Evolutionary conservation across 2,888 invertebrate species (phyloP), one percentile per base, ranked within the genome.

Genomic region (Phaedon cochleariae): DNA sequence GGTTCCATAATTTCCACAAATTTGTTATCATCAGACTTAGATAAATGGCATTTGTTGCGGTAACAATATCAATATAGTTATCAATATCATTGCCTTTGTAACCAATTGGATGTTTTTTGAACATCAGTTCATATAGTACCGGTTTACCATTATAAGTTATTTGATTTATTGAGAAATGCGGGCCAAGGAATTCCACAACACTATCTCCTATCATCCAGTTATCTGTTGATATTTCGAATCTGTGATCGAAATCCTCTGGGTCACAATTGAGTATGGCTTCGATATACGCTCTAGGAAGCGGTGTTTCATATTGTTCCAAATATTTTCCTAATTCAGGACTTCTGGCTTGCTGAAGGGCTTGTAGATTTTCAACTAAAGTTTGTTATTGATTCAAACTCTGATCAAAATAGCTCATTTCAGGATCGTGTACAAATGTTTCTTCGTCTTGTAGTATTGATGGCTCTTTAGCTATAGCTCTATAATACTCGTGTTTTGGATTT

Each of bases 101-200:
- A 26, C 26, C 26, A 26, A 26, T 26, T 26, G 26, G 26, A 26
- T 26, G 26, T 26, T 26, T 26, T 26, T 26, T 26, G 4, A 26
- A 26, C 26, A 26, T 26, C 26, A 26, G 3, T 26, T 26, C 26
- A 5, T 26, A 26, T 26, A 7, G 7, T 26, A 3, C 26, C 4
- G 26, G 7, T 26, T 3, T 26, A 26, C 26, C 26, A 26, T 26
- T 26, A 26, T 26, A 26, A 26, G 26, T 26, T 26, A 26, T 26
- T 26, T 26, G 4, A 26, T 5, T 26, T 5, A 26, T 26, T 26
- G 26, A 73, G 22, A 52, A 52, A 15, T 52, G 21, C 3, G 48
- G 18, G 15, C 18, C 48, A 21, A 34, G 31, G 9, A 34, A 34
- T 34, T 34, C 31, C 9, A 34, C 31, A 2, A 34, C 31, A 34